These are phyloP conservation scores for Lutjanus erythropterus DNA, from an alignment of 2,113 vertebrate species.

Conservation along the genomic window DNA sequence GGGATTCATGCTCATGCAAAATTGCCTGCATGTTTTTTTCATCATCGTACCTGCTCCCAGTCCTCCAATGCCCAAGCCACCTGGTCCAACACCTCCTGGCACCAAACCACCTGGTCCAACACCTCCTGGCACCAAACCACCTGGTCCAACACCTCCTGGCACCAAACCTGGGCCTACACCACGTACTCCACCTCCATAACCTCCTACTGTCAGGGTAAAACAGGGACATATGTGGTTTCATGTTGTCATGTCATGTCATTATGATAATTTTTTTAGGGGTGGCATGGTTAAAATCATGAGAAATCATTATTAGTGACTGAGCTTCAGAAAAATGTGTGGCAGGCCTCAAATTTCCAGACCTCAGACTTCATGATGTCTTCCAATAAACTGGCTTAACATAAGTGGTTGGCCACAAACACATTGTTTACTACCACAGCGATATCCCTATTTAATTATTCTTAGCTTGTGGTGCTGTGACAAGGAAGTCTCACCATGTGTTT, in stretches of 20 bases:
- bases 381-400: slow-evolving; percentile 33
- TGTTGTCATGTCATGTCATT: background rate
- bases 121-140: slow-evolving; percentile 75
- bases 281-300: background rate
- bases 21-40: background rate
- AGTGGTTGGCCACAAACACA: slow-evolving; percentile 4
- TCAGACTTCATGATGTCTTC: slow-evolving; percentile 22
- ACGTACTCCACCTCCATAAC: slow-evolving; percentile 69
- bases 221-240: slow-evolving; percentile 29
- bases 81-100: slow-evolving; percentile 68
- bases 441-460: slow-evolving; percentile 42
- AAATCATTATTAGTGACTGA: background rate
- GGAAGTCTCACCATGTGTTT: slow-evolving; percentile 50
- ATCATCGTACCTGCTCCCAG: slow-evolving; percentile 68
- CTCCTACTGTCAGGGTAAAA: slow-evolving; percentile 56
- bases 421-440: slow-evolving; percentile 47
- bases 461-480: slow-evolving; percentile 30
- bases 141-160: slow-evolving; percentile 69
- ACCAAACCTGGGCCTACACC: slow-evolving; percentile 66
- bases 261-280: background rate
- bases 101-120: slow-evolving; percentile 62
- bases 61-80: slow-evolving; percentile 63
- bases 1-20: background rate
- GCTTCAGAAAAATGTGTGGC: slow-evolving; percentile 21
- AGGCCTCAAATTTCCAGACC: slow-evolving; percentile 6